phyloP scores from a whole-genome alignment of 2,113 vertebrate genomes.

The Centropus unirufus region DNA sequence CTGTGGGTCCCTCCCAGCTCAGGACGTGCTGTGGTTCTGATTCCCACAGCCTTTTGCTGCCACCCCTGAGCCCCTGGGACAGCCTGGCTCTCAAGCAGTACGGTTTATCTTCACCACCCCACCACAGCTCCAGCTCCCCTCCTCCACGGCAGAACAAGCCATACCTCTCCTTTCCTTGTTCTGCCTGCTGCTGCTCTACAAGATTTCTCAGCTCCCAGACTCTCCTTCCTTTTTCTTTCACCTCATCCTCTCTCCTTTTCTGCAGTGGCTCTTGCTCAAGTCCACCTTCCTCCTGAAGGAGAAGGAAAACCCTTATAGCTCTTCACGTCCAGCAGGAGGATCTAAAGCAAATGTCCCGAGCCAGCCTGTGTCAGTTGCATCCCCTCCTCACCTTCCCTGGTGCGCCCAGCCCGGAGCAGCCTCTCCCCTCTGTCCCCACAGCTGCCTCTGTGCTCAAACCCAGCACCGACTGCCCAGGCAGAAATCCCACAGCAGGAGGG shows the following conservation, averaged over 20 bases:
- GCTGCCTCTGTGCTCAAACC: not conserved
- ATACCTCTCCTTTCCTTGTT: slow-evolving; percentile 76
- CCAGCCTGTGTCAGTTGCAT: not conserved
- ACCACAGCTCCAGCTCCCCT: not conserved
- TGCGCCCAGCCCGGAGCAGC: rapidly evolving
- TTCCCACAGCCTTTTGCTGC: not conserved
- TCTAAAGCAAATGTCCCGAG: rapidly evolving
- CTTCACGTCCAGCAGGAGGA: not conserved
- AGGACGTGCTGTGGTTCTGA: too few relatives aligned
- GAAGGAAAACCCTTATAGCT: not conserved
- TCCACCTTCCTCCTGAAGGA: slow-evolving; percentile 74
- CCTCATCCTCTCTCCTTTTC: slow-evolving; percentile 79
- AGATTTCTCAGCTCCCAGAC: slow-evolving; percentile 80
- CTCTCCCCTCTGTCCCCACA: not conserved
- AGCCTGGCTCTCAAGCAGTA: not conserved
- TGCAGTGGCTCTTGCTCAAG: slow-evolving; percentile 71
- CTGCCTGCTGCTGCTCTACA: slow-evolving; percentile 77
- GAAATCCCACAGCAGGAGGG: not conserved
- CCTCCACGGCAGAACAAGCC: not conserved
- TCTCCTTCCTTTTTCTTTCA: slow-evolving; percentile 81
- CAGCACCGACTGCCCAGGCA: not conserved
- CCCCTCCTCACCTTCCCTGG: too few relatives aligned
- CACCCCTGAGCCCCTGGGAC: not conserved
- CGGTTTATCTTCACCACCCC: not conserved
- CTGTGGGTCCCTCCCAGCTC: too few relatives aligned